phyloP scores from a whole-genome alignment of 2,113 vertebrate species.

The Pantherophis guttatus region DNA sequence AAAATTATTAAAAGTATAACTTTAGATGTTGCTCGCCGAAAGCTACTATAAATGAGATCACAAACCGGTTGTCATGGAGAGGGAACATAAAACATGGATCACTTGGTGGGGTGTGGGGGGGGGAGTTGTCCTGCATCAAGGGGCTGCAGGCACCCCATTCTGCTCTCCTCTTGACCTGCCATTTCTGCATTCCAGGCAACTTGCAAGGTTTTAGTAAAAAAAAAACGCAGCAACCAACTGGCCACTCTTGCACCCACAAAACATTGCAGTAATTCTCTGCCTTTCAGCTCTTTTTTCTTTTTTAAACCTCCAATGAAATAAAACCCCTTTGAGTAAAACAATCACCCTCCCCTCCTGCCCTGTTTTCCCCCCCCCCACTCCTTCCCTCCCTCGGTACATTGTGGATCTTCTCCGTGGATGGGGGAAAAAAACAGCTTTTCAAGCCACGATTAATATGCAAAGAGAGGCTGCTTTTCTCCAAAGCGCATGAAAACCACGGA shows the following conservation, averaged over 20 bases:
- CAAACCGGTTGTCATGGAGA: background rate
- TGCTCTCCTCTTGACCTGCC: conserved; percentile 37
- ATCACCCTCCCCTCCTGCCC: conserved; percentile 46
- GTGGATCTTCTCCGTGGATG: conserved; percentile 65
- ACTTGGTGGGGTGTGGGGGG: background rate
- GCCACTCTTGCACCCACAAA: conserved; percentile 56
- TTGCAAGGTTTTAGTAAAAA: conserved; percentile 36
- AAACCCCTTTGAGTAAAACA: conserved; percentile 75
- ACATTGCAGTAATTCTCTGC: conserved; percentile 61
- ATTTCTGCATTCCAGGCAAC: conserved; percentile 14
- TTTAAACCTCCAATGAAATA: conserved; percentile 67
- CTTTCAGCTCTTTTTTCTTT: conserved; percentile 51
- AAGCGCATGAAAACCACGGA: conserved; percentile 65
- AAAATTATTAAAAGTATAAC: background rate
- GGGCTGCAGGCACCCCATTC: background rate
- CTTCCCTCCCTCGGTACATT: conserved; percentile 50
- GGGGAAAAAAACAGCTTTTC: conserved; percentile 62
- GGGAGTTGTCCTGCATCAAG: background rate
- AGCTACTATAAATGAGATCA: background rate
- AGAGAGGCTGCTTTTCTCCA: conserved; percentile 64
- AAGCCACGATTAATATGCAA: conserved; percentile 76
- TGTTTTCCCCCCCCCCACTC: conserved; percentile 37
- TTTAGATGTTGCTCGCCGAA: background rate
- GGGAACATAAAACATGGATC: background rate
- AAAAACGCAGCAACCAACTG: conserved; percentile 44